Evolutionary conservation across 2,888 invertebrate genomes (phyloP), one percentile per base, ranked within the genome.

Genomic region (Orchesella flavescens): DNA sequence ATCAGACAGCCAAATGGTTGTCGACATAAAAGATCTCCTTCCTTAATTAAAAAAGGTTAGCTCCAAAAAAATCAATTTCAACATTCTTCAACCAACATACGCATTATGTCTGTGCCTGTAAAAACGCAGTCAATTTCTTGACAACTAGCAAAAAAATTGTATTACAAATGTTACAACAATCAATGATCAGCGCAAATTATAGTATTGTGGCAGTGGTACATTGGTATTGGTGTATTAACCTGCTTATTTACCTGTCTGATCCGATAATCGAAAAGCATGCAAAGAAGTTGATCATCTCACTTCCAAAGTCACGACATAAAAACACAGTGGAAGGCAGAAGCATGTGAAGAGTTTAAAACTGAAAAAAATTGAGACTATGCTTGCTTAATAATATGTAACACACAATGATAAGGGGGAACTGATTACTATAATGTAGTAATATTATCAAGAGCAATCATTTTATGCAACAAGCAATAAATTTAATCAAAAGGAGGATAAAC

Each of bases 401-500:
- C 55, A 17, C 15, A 57, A 57, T 71, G 71, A 55, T 71, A 55
- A 71, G 57, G 49, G 34, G 34, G 34, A 34, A 34, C 34, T 21
- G 69, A 69, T 69, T 17, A 69, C 49, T 55, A 55, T 71, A 15
- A 57, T 57, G 9, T 34, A 12, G 24, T 68, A 19, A 65, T 65
- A 73, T 80, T 80, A 80, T 80, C 79, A 80, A 75, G 73, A 66
- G 73, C 73, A 80, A 65, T 80, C 72, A 80, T 72, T 80, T 69
- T 80, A 46, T 80, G 79, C 44, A 73, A 80, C 79, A 80, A 80
- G 79, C 61, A 72, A 80, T 80, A 80, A 80, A 80, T 80, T 80
- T 80, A 80, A 80, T 80, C 73, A 80, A 80, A 80, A 61, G 78
- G 73, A 71, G 61, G 43, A 43, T 53, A 43, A 63, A 71, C 78